A percentile compares a stretch with the other conserved stretches of the same genome.
Conservation (phyloP, 2,113 vertebrate genomes). For the Felis chaus region DNA sequence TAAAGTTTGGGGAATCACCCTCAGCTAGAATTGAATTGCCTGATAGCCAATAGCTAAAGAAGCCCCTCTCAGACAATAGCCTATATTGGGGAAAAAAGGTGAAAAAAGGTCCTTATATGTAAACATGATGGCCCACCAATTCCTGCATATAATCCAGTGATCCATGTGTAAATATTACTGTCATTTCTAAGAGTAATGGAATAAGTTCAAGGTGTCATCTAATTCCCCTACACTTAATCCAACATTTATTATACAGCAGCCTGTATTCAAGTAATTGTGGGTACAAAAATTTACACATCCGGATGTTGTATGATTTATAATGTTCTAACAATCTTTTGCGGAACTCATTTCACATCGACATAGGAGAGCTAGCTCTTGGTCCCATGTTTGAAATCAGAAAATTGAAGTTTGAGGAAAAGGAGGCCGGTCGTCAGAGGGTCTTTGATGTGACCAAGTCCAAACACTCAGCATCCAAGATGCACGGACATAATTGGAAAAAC, state of each 20-base stretch:
- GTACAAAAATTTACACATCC: background rate
- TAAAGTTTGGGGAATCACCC: background rate
- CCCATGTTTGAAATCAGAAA: background rate
- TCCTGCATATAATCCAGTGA: background rate
- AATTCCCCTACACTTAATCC: background rate
- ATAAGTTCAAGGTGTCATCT: background rate
- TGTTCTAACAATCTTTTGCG: background rate
- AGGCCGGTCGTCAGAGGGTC: background rate
- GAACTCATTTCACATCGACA: background rate
- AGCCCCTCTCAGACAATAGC: background rate
- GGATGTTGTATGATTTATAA: background rate
- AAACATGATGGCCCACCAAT: background rate
- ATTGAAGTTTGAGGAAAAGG: background rate
- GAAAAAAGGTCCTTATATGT: background rate
- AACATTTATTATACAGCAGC: background rate
- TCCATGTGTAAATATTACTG: background rate
- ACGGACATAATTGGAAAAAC: background rate
- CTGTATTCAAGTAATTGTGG: background rate
- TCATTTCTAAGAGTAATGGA: background rate
- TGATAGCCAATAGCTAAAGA: background rate
- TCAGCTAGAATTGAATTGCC: background rate
- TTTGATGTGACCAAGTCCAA: background rate
- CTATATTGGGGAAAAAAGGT: background rate
- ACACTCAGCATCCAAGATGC: background rate
- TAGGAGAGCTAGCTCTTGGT: background rate